These are phyloP conservation scores for Campoletis raptor DNA, from an alignment of 2,888 invertebrate species.

Conservation along the genomic window DNA sequence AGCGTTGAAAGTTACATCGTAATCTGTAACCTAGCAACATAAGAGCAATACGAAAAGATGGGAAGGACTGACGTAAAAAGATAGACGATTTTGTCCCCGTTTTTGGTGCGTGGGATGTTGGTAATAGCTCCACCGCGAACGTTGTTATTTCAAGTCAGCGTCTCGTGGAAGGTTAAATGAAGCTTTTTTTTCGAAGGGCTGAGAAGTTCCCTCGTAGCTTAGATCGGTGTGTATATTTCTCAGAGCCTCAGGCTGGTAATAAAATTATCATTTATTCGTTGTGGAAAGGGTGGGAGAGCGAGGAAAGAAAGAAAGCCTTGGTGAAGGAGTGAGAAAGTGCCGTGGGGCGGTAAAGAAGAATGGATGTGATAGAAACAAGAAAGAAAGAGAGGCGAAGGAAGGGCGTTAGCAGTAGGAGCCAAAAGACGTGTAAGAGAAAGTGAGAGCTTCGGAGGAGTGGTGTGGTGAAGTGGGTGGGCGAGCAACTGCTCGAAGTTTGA, in stretches of 20 bases:
- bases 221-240: conserved; percentile 65
- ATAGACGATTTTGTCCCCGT: conserved; percentile 46
- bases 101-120: conserved; percentile 69
- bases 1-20: neutral
- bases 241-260: conserved; percentile 77
- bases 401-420: conserved; percentile 34
- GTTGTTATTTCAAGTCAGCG: conserved; percentile 77
- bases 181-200: conserved; percentile 70
- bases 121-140: conserved; percentile 71
- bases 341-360: conserved; percentile 52
- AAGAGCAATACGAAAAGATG: conserved; percentile 25
- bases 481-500: conserved; percentile 80
- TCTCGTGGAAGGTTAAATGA: conserved; percentile 74
- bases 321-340: conserved; percentile 63
- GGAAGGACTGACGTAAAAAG: conserved; percentile 11
- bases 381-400: conserved; percentile 32
- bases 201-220: conserved; percentile 72
- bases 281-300: conserved; percentile 63
- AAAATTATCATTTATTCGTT: conserved; percentile 81
- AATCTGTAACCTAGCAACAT: conserved; percentile 23
- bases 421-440: conserved; percentile 66
- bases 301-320: conserved; percentile 43
- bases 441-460: conserved; percentile 60
- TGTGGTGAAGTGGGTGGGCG: conserved; percentile 70
- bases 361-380: conserved; percentile 31